Evolutionary conservation across 1,140 invertebrate species (phyloP).

Genomic region (Stegodyphus dumicola): DNA sequence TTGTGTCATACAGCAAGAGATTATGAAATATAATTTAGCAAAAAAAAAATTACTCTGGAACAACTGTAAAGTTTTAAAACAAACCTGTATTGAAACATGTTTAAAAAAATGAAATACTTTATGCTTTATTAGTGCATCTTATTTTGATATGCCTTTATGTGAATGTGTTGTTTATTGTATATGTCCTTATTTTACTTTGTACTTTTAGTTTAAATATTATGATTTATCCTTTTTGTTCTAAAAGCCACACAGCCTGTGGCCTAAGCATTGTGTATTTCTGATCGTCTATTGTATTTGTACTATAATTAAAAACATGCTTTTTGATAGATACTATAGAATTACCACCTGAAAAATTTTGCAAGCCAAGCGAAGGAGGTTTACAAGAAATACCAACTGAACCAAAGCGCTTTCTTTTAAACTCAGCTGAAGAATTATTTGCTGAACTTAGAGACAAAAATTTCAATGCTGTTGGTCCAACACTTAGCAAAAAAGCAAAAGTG

Average conservation of each 20-base stretch:
- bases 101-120: no score
- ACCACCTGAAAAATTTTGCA: conserved; percentile 77
- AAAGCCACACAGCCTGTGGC: no score
- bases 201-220: no score
- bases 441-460: conserved; percentile 94
- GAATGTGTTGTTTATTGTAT: neutral
- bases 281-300: neutral
- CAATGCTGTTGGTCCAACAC: conserved; percentile 85
- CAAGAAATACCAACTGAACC: conserved; percentile 76
- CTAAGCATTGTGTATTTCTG: no score
- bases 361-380: conserved; percentile 74
- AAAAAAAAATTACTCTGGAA: no score
- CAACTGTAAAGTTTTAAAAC: no score
- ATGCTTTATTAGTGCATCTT: no score
- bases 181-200: neutral
- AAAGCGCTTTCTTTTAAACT: conserved; percentile 89
- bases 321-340: conserved; percentile 82
- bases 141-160: neutral
- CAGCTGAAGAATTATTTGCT: conserved; percentile 87
- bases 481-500: conserved; percentile 88
- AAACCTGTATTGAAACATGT: no score
- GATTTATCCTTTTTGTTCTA: no score
- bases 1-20: no score
- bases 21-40: no score
- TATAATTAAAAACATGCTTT: conserved; percentile 29